These are phyloP conservation scores for Musca vetustissima DNA, from an alignment of 1,140 invertebrate genomes.

Conservation along the genomic window DNA sequence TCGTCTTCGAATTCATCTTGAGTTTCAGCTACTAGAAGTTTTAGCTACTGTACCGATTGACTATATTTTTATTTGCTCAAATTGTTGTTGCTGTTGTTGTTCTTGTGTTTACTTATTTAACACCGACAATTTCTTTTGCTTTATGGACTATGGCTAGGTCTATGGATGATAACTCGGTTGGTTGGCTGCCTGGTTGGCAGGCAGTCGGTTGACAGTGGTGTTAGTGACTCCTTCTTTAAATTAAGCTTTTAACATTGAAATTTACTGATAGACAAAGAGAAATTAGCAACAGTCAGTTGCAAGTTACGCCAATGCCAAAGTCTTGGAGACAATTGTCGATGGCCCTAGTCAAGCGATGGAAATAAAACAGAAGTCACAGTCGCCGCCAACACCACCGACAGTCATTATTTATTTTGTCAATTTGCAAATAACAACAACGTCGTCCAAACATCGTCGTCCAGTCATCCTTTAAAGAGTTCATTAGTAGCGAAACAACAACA, in stretches of 20 bases:
- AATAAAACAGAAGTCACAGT: neutral
- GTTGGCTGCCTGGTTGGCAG: no score
- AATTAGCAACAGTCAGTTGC: slow-evolving; percentile 21
- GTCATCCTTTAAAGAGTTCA: slow-evolving; percentile 22
- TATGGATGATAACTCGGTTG: no score
- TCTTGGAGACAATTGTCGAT: no score
- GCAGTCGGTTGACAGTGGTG: no score
- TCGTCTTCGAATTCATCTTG: no score
- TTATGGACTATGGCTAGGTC: no score
- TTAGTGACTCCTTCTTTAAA: neutral
- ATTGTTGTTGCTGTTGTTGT: no score
- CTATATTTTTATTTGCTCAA: no score
- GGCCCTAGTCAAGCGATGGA: neutral
- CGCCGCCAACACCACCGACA: slow-evolving; percentile 1
- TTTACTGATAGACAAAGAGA: slow-evolving; percentile 15
- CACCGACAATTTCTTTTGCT: no score
- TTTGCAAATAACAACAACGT: slow-evolving; percentile 35
- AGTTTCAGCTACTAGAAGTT: no score
- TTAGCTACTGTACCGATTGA: neutral
- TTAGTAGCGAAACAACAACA: neutral
- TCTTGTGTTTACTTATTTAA: no score
- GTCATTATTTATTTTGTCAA: slow-evolving; percentile 51
- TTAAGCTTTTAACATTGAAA: slow-evolving; percentile 16
- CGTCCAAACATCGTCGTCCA: no score
- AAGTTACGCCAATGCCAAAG: neutral